Evolutionary conservation across 1,140 invertebrate genomes (phyloP), one percentile per base, ranked within the genome.

Genomic region (Drosophila ercepeae): DNA sequence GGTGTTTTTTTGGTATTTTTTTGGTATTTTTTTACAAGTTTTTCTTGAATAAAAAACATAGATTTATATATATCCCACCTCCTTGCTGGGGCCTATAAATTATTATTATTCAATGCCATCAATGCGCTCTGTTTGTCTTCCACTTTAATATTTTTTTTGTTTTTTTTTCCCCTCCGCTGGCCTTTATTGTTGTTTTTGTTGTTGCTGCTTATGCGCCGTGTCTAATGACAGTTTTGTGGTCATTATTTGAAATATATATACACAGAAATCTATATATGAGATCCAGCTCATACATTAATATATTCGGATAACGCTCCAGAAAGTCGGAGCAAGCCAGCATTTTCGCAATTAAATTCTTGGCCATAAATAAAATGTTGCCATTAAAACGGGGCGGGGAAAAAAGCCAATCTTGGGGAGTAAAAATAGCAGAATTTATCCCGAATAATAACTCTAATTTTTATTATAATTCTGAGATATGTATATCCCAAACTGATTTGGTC

Each of bases 151-250:
- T 51, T 52, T 21, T 29, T 36, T 53, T 39, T 48, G 9, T 19
- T 16, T 41, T 2, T 1, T 9, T 11, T 4, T 39, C 11, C n/a
- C 18, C n/a, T 45, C 29, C 13, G 8, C 11, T 1, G 19, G 29
- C 18, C 14, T 19, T 23, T 46, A 34, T 72, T 57, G 34, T 63
- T 68, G 69, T 53, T 34, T 13, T 21, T 63, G 18, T 53, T 34
- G 11, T 21, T 63, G 18, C 51, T 57, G 78, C 84, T 83, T 84
- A 83, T 83, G 79, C 79, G 79, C 75, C 81, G 79, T 86, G 76
- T 86, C 79, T 84, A 84, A 84, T 84, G 81, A 76, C 76, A 84
- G 63, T 76, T 83, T 84, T 75, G 76, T 84, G 74, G 81, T 76
- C 81, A 84, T 86, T 86, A 86, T 76, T 57, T 69, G 72, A 84